These are phyloP conservation scores for Prenolepis imparis DNA, from an alignment of 2,888 invertebrate species.

Conservation along the genomic window DNA sequence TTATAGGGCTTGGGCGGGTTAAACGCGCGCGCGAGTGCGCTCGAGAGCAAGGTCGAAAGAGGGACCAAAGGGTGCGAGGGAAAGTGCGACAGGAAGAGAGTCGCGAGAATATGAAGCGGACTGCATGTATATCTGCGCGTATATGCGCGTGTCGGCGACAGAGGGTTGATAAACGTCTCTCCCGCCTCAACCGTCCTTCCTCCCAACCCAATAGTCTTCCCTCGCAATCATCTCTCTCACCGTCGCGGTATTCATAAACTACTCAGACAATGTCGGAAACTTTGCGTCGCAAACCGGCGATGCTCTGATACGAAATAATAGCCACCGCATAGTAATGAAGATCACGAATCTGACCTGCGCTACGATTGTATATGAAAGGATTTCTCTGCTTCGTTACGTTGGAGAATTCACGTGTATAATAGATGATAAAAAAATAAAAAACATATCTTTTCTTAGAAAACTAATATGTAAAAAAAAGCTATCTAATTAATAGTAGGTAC, in stretches of 20 bases:
- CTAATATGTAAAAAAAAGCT: not conserved
- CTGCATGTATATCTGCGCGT: slow-evolving; percentile 36
- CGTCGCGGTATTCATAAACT: slow-evolving; percentile 80
- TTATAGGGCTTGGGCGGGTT: slow-evolving; percentile 69
- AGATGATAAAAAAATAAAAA: not conserved
- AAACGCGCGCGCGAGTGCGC: slow-evolving; percentile 18
- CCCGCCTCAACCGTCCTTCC: slow-evolving; percentile 22
- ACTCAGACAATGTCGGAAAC: slow-evolving; percentile 78
- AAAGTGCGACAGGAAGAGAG: slow-evolving; percentile 22
- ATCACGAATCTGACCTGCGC: slow-evolving; percentile 48
- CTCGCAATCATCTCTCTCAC: slow-evolving; percentile 66
- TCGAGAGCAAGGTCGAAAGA: slow-evolving; percentile 17
- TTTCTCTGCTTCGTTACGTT: slow-evolving; percentile 29
- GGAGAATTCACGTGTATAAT: not conserved
- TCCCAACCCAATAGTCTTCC: slow-evolving; percentile 56
- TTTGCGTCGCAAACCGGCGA: slow-evolving; percentile 72
- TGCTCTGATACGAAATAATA: slow-evolving; percentile 79
- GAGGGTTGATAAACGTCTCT: slow-evolving; percentile 73
- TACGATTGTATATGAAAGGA: slow-evolving; percentile 20
- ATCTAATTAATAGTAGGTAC: not conserved
- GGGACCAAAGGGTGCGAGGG: not conserved
- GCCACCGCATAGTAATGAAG: slow-evolving; percentile 68
- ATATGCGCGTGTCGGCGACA: slow-evolving; percentile 67
- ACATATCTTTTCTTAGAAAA: not conserved
- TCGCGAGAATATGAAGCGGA: slow-evolving; percentile 46